phyloP scores from a whole-genome alignment of 2,888 invertebrate species.

The Microplitis deprimator region DNA sequence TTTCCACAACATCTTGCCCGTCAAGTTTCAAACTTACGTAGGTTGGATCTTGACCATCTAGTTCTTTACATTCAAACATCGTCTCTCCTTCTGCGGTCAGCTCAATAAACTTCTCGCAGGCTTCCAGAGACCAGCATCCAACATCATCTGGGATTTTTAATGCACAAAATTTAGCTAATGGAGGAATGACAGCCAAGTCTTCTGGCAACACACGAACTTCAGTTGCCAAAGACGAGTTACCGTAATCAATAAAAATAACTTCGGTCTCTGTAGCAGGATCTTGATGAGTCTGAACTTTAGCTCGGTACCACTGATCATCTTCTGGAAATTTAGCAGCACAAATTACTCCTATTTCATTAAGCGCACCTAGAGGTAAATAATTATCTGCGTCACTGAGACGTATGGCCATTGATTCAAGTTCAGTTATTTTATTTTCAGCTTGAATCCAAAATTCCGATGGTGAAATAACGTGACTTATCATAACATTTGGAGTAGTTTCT shows the following conservation, averaged over 20 bases:
- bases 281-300: conserved; percentile 75
- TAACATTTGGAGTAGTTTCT: conserved; percentile 57
- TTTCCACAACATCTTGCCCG: conserved; percentile 77
- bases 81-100: conserved; percentile 80
- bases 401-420: conserved; percentile 76
- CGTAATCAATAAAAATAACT: conserved; percentile 81
- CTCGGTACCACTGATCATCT: conserved; percentile 79
- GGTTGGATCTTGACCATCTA: conserved; percentile 79
- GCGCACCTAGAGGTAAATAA: conserved; percentile 72
- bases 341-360: conserved; percentile 73
- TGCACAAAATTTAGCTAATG: conserved; percentile 77
- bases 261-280: conserved; percentile 73
- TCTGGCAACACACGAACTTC: conserved; percentile 77
- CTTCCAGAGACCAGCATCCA: conserved; percentile 78
- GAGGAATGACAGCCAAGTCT: conserved; percentile 75
- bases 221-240: conserved; percentile 75
- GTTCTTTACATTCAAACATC: conserved; percentile 79
- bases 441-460: conserved; percentile 67
- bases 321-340: conserved; percentile 80
- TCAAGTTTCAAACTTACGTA: conserved; percentile 77
- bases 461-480: conserved; percentile 58
- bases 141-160: conserved; percentile 76
- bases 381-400: conserved; percentile 75
- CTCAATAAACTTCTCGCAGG: conserved; percentile 78
- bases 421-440: conserved; percentile 69